Base-by-base conservation (phyloP, 2,113 vertebrate species). In the Cyanoramphus novaezelandiae region DNA sequence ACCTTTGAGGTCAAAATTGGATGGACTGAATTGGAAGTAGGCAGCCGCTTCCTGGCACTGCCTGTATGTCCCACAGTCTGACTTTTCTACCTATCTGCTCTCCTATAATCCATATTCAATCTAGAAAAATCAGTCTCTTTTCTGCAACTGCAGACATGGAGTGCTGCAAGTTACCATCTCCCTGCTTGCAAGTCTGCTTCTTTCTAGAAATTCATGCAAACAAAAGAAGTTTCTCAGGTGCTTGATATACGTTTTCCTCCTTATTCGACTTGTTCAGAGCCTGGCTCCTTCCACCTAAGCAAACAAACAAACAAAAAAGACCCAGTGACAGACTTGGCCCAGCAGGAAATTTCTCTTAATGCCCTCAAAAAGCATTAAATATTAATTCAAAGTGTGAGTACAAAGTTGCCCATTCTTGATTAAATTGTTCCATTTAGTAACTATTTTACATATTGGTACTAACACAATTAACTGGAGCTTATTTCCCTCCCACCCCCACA, bases 131-230 rank as follows among this genome's bases (percentile, higher is more conserved):
- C 14, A 14, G 12, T 29, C 67, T 80, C 35, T 77, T 64, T 57
- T 50, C 90, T 57, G 28, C 21, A 76, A 17, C 13, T 1, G 1
- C 60, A 72, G 47, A 79, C 85, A 28, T 10, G 5, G 11, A 67
- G 13, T 18, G 10, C 17, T 20, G n/a, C 65, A 79, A 82, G 50
- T 81, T 31, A 39, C 21, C 20, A 35, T 8, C 18, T 82, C 29
- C 24, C 18, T 0, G 0, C 17, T 35, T 67, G 31, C 41, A 83
- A 43, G 33, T 17, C 4, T 3, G 21, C 37, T 28, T 69, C 67
- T 57, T 87, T 74, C 35, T 43, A 49, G 28, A 80, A 72, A 11
- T 67, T 20, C 11, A 6, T 53, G 28, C 17, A 67, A 62, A 28
- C 12, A 41, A 52, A 27, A 93, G 17, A 46, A 39, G 33, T 53